A percentile compares a stretch with the other conserved stretches of the same genome.
Evolutionary conservation across 1,140 invertebrate species (phyloP).

Genomic region (Arion vulgaris): DNA sequence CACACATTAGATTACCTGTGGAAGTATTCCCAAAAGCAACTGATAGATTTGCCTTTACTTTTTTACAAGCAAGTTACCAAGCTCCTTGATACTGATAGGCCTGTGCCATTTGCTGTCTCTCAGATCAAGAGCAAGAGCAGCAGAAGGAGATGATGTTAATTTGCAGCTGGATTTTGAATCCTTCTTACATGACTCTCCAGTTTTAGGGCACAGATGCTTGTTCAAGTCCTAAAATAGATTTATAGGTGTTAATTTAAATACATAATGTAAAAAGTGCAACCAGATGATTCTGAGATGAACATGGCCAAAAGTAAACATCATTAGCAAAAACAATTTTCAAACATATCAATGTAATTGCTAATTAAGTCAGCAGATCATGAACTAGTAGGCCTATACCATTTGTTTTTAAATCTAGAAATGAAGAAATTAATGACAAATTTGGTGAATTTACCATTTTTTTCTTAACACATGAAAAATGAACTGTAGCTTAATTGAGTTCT

Average conservation of each 20-base stretch:
- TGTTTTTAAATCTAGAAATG: too few relatives aligned
- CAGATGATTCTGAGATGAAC: too few relatives aligned
- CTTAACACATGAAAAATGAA: too few relatives aligned
- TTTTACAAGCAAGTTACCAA: constrained; percentile 47
- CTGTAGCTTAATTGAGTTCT: too few relatives aligned
- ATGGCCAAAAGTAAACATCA: too few relatives aligned
- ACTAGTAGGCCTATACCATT: too few relatives aligned
- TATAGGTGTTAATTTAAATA: background rate
- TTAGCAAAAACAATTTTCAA: too few relatives aligned
- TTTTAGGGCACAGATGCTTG: constrained; percentile 42
- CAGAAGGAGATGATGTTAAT: background rate
- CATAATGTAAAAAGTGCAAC: too few relatives aligned
- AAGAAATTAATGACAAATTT: too few relatives aligned
- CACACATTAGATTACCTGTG: constrained; percentile 52
- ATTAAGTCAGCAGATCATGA: too few relatives aligned
- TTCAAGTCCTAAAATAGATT: constrained; percentile 38
- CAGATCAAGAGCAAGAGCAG: background rate
- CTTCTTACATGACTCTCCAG: constrained; percentile 28
- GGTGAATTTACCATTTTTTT: too few relatives aligned
- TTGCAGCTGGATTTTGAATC: background rate
- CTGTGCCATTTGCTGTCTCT: constrained; percentile 47
- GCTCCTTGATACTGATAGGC: constrained; percentile 49
- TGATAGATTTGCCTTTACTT: constrained; percentile 46
- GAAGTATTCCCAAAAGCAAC: constrained; percentile 57
- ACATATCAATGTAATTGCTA: too few relatives aligned